Evolutionary conservation across 2,888 invertebrate genomes (phyloP), one percentile per base, ranked within the genome.

Genomic region (Adelphocoris suturalis): DNA sequence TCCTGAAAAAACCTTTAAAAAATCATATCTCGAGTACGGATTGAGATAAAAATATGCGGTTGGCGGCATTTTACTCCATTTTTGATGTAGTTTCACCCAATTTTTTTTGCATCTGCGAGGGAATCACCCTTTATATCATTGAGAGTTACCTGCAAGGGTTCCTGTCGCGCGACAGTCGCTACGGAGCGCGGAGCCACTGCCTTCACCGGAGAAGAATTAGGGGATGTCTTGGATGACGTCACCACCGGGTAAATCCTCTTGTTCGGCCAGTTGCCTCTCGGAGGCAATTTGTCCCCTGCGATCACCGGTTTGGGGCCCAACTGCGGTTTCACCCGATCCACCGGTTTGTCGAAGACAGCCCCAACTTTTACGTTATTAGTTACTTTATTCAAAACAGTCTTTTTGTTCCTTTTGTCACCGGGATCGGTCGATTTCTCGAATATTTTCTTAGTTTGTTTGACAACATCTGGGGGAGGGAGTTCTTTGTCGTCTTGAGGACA

Each of bases 381-480:
- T 37, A 85, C 48, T 84, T 90, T 88, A 75, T 37, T 90, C 28
- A 87, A 75, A 37, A 81, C 78, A 75, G 90, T 90, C 88, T 90
- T 90, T 52, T 89, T 88, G 76, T 88, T 90, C 47, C 55, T 88
- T 47, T 85, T 86, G 9, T 80, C 84, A 23, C 88, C 78, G 19
- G 46, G 16, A 61, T 86, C 68, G 46, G 57, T 55, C 46, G 78
- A 76, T 75, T 57, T 88, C 93, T 98, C 98, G 94, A 98, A 98
- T 92, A 97, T 96, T 92, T 96, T 95, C 91, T 97, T 95, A 16
- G 97, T 96, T 91, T 97, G 96, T 92, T 97, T 97, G 90, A 98
- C 98, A 91, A 98, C 96, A 94, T 98, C 98, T 0, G 96, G 96
- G 23, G 98, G 98, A 0, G 98, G 98, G 84, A 97, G 95, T 92